Base-by-base conservation (phyloP, 1,140 invertebrate species). In the Caenorhabditis briggsae region DNA sequence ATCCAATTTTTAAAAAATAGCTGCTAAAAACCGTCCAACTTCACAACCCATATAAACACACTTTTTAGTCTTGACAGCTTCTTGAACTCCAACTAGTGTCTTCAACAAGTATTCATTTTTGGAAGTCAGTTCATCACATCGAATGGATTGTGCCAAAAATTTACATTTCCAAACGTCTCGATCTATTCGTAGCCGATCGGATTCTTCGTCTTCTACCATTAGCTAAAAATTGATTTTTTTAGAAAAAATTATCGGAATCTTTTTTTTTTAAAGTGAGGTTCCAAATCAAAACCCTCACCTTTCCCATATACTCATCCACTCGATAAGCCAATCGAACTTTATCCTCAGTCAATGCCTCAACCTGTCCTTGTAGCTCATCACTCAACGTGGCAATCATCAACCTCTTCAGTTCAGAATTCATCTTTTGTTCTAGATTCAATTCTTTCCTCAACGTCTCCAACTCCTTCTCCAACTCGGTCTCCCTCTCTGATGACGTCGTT, bases 101-200 rank as follows among this genome's bases (percentile, higher is more conserved):
- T 61, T 83, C 55, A 83, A 59, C 14, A 83, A 18, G 20, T 58
- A 58, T 3, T 83, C 55, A 20, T 61, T 61, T 5, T 61, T 83
- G n/a, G 23, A 41, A 20, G 43, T 58, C 23, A 83, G 23, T n/a
- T 83, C 82, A 83, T 83, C 82, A 50, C 82, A 83, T 59, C 82
- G n/a, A n/a, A 83, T 83, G 18, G 82, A 83, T 83, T 83, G 82
- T 16, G 82, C 82, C 18, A 83, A 48, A 53, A 83, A 83, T 41
- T 83, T 83, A 23, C 82, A 83, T 41, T 83, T 83, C 82, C 82
- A 83, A 83, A 83, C 82, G 20, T 83, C 82, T 41, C 48, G 55
- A 46, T 83, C 82, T 41, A 83, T 83, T 59, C 58, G 82, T 9
- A 83, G 25, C 18, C 58, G 7, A 46, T 83, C 82, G 11, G 58